Base-by-base conservation (phyloP, 2,797 vertebrate genomes). In the Rhinella marina region DNA sequence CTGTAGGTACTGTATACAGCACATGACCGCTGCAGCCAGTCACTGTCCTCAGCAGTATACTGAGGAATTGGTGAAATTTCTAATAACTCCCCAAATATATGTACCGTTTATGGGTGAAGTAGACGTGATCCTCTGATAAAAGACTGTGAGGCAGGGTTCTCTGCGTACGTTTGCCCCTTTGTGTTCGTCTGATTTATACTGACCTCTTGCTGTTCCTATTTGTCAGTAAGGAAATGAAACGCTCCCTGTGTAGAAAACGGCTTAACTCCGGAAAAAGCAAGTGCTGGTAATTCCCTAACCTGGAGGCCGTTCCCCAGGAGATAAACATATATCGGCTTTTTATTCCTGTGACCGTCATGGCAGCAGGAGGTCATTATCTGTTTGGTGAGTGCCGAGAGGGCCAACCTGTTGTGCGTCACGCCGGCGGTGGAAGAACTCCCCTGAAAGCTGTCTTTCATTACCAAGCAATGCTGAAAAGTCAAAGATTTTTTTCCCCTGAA, bases 181-280 rank as follows among this genome's bases (percentile, higher is more conserved):
- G 19, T 23, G 78, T 32, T 80, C 32, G 56, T n/a, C 57, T n/a
- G 21, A 27, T 59, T 84, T 16, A 56, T 57, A 61, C 8, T 75
- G 82, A 75, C 82, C 54, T 57, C 64, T 29, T 19, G 41, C 48
- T 68, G 50, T 68, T 82, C 25, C n/a, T 54, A 80, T 80, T 72
- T 54, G 66, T 70, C 27, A 17, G 64, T 57, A 75, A 84, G 82
- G 32, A 59, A 84, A 84, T 29, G 29, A 81, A 81, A 84, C 29
- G 12, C 50, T 23, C 80, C 25, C n/a, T 57, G 62, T 70, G 19
- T 72, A 52, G 32, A 48, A 62, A 41, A 64, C 11, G 29, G 62
- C 50, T 82, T 68, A 83, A 41, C 50, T 25, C 76, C 41, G 57
- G 78, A 80, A 17, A n/a, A n/a, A 8, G 73, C 52, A 6, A 10